Evolutionary conservation across 2,888 invertebrate genomes (phyloP), one percentile per base, ranked within the genome.

Genomic region (Folsomia manolachei): DNA sequence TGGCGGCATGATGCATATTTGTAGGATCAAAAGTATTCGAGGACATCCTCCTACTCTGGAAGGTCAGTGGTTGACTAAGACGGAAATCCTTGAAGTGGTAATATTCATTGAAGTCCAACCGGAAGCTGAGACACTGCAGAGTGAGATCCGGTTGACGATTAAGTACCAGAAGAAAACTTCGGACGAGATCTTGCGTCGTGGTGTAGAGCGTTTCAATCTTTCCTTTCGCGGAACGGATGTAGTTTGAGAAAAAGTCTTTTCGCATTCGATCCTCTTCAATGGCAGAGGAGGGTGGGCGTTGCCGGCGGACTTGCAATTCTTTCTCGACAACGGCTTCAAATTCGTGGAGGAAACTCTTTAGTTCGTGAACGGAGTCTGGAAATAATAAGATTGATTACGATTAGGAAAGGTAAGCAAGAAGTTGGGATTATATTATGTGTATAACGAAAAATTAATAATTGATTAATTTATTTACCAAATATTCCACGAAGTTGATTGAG

Each of bases 41-140:
- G 39, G 80, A 81, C 21, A 81, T 74, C 18, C 84, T 81, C 63
- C 84, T 81, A 73, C 83, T 82, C 52, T 83, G 83, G 79, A 82
- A 87, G 2, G 86, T 87, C 25, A 87, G 82, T 21, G 86, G 85
- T 7, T 84, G 90, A 73, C 90, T 90, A 70, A 94, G 87, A 81
- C 91, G 89, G 77, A 89, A 88, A 83, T 93, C 91, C 73, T 89
- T 89, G 75, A 91, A 89, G 83, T 94, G 93, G 86, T 97, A 97
- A 85, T 93, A 93, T 83, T 95, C 94, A 84, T 96, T 97, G 84
- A 97, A 97, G 85, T 97, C 96, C 71, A 97, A 87, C 1, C 97
- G 89, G 82, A 94, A 94, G 77, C 95, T 95, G 72, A 97, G 88
- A 80, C 94, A 89, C 82, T 95, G 93, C 19, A 97, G 87, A 79